Percentiles rank a stretch among this genome's conserved stretches.
phyloP scores from a whole-genome alignment of 2,888 invertebrate species.

The Helobdella robusta region DNA sequence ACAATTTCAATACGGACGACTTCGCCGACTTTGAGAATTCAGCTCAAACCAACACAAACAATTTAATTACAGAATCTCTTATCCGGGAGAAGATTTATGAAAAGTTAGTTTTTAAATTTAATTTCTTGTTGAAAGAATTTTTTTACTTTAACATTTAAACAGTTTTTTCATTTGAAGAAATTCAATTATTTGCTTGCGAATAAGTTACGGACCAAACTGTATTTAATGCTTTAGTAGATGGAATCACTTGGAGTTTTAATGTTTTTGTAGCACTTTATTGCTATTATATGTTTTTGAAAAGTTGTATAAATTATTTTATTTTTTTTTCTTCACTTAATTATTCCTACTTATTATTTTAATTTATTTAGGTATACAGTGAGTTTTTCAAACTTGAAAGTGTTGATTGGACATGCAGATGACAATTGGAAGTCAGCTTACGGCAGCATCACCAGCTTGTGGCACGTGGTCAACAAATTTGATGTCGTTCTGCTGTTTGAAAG shows the following conservation, averaged over 20 bases:
- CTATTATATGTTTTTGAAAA: no score
- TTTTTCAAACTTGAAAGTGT: slow-evolving; percentile 70
- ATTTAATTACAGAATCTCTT: slow-evolving; percentile 35
- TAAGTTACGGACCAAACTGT: no score
- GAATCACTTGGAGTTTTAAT: no score
- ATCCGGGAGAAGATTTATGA: slow-evolving; percentile 66
- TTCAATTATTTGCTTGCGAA: no score
- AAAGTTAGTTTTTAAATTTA: slow-evolving; percentile 44
- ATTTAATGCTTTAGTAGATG: no score
- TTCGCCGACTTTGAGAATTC: background rate
- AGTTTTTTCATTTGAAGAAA: background rate
- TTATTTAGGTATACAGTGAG: slow-evolving; percentile 48
- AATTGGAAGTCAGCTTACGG: slow-evolving; percentile 81
- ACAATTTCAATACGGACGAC: no score
- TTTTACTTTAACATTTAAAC: background rate
- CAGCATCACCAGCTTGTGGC: slow-evolving; percentile 71
- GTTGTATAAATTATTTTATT: no score
- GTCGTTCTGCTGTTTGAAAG: slow-evolving; percentile 48
- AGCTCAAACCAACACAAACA: background rate
- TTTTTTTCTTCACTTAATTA: background rate
- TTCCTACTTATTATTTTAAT: background rate
- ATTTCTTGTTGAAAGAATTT: background rate
- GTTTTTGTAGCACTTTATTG: no score
- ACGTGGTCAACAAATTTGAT: slow-evolving; percentile 69
- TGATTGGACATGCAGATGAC: slow-evolving; percentile 77